Conservation (phyloP, 2,797 vertebrate species). For the Gambusia yucatana region DNA sequence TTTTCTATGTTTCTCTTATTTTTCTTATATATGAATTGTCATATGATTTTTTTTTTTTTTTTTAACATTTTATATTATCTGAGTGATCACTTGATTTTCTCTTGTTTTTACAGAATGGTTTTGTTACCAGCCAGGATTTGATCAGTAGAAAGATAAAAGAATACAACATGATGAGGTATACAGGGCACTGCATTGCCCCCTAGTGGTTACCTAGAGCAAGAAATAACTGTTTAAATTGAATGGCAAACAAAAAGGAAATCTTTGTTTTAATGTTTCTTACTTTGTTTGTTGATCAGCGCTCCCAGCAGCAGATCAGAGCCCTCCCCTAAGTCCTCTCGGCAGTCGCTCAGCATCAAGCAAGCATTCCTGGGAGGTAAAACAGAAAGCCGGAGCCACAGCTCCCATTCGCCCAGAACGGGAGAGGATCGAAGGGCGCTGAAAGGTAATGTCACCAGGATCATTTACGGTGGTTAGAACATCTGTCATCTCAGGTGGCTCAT, state of each 20-base stretch:
- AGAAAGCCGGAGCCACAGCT: constrained; percentile 85
- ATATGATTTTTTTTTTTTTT: neutral
- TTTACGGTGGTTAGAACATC: neutral
- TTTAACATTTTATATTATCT: neutral
- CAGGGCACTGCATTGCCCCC: constrained; percentile 17
- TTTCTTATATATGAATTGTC: neutral
- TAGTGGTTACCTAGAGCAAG: constrained; percentile 2
- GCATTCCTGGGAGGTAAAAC: constrained; percentile 87
- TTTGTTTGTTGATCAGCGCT: constrained; percentile 69
- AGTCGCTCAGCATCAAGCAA: constrained; percentile 91
- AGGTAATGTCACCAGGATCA: constrained; percentile 73
- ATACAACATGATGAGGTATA: constrained; percentile 96
- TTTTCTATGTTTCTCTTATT: neutral
- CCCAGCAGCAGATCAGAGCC: constrained; percentile 90
- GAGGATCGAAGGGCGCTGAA: constrained; percentile 87
- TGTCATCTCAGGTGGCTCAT: neutral
- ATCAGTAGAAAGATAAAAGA: constrained; percentile 96
- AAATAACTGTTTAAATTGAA: neutral
- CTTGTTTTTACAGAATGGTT: constrained; percentile 82
- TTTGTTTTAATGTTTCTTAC: neutral
- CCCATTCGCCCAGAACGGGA: constrained; percentile 90
- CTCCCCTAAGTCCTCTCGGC: constrained; percentile 89
- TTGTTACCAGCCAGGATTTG: constrained; percentile 92
- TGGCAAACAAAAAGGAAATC: neutral
- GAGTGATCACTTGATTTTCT: neutral